Conservation (phyloP, 1,140 invertebrate species). For the Ips nitidus region DNA sequence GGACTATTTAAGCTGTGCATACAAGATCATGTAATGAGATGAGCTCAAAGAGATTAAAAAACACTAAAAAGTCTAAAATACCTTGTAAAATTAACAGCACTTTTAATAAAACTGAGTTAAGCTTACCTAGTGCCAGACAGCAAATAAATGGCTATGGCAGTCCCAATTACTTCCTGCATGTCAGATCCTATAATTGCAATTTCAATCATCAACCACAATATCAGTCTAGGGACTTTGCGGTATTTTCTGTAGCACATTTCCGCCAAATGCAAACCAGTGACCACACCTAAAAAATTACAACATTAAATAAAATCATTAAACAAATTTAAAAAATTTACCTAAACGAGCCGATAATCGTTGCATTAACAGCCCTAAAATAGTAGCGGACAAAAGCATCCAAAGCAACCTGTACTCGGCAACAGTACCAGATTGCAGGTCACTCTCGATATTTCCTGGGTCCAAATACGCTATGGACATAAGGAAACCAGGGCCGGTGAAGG, state of each 20-base stretch:
- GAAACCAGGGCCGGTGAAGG: constrained; percentile 91
- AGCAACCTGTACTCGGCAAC: constrained; percentile 78
- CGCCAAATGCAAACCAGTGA: constrained; percentile 74
- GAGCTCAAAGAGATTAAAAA: too few relatives aligned
- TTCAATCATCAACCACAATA: constrained; percentile 94
- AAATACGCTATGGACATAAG: constrained; percentile 93
- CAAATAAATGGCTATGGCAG: constrained; percentile 87
- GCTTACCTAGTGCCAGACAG: constrained; percentile 77
- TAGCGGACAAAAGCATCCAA: constrained; percentile 88
- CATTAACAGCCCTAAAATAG: constrained; percentile 83
- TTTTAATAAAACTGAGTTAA: constrained; percentile 61
- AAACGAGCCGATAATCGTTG: constrained; percentile 83
- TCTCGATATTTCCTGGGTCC: constrained; percentile 94
- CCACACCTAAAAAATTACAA: constrained; percentile 39
- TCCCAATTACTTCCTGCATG: constrained; percentile 94
- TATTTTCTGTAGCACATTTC: constrained; percentile 85
- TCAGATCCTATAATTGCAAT: constrained; percentile 93
- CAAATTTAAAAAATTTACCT: constrained; percentile 53
- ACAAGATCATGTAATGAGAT: too few relatives aligned
- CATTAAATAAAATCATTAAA: not conserved
- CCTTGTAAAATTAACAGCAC: not conserved
- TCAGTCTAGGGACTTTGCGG: constrained; percentile 71
- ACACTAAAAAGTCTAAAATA: too few relatives aligned
- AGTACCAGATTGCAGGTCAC: constrained; percentile 84
- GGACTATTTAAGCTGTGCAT: too few relatives aligned